phyloP scores from a whole-genome alignment of 1,140 invertebrate genomes.

The Drosophila lacertosa region DNA sequence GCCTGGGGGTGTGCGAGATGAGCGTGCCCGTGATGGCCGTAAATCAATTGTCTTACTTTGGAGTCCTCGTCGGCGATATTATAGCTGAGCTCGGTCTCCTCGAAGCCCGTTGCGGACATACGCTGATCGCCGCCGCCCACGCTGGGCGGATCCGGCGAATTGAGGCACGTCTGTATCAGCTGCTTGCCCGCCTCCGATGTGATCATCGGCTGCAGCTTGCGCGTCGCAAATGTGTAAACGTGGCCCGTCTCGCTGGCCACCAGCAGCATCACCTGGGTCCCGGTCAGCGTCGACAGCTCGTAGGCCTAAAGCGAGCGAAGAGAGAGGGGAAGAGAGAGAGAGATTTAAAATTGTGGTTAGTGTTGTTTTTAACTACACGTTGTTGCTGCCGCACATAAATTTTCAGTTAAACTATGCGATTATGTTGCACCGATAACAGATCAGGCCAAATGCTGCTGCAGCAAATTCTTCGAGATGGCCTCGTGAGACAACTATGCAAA shows the following conservation, averaged over 20 bases:
- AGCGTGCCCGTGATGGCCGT: constrained; percentile 89
- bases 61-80: constrained; percentile 97
- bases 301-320: constrained; percentile 96
- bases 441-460: constrained; percentile 21
- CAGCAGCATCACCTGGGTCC: constrained; percentile 99
- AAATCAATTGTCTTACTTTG: constrained; percentile 98
- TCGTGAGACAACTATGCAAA: constrained; percentile 44
- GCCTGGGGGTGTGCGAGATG: constrained; percentile 84
- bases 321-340: constrained; percentile 9
- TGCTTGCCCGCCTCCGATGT: constrained; percentile 99
- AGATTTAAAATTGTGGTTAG: constrained; percentile 10
- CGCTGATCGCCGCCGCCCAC: constrained; percentile 92
- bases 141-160: constrained; percentile 96
- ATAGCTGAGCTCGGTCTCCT: constrained; percentile 99
- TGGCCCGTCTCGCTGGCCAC: constrained; percentile 98
- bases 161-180: constrained; percentile 99
- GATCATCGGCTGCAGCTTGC: constrained; percentile 99
- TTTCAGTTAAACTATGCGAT: constrained; percentile 73
- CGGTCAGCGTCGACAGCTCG: constrained; percentile 99
- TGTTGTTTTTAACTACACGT: constrained; percentile 57
- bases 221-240: constrained; percentile 99
- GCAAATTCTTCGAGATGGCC: constrained; percentile 48
- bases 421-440: constrained; percentile 63
- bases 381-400: constrained; percentile 68
- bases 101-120: constrained; percentile 99